Evolutionary conservation across 2,113 vertebrate genomes (phyloP), one percentile per base, ranked within the genome.

Genomic region (Tetrax tetrax): DNA sequence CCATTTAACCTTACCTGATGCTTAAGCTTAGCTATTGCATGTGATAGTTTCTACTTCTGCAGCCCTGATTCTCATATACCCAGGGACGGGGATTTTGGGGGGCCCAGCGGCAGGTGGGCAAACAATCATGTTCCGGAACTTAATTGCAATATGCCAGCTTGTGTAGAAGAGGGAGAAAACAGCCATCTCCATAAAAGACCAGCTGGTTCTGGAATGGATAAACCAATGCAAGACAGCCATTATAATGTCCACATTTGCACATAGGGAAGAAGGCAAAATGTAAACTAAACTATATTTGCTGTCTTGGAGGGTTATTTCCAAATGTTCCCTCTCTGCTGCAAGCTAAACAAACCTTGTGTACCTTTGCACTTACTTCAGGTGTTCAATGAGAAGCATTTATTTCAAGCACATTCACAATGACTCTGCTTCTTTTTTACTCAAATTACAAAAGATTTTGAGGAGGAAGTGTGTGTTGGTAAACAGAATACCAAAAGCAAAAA

Each of bases 221-320:
- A 14, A 77, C 60, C 70, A 93, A 93, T 97, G 71, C 75, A 89
- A 97, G 93, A 45, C 27, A 60, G 28, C 35, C 56, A 45, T 96
- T 94, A 82, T 94, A 87, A 92, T 77, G 50, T 31, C 11, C 76
- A 95, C 68, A 90, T 97, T 87, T 96, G 78, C 35, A 89, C 43
- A 76, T 4, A 72, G 89, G 68, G 37, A 85, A 35, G 63, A 37
- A 88, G 47, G 18, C 33, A 94, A 78, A 88, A 95, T 83, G 75
- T 93, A 97, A 98, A 94, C 72, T 50, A 87, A 77, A 77, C 48
- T 45, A n/a, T 96, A 68, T 97, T 96, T 97, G 83, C 91, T 89
- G 64, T 93, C 90, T 96, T 83, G 76, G 96, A 95, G 47, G 57
- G 54, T 63, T 93, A 61, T 96, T 96, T 92, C 69, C 69, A 93